Evolutionary conservation across 1,140 invertebrate species (phyloP).

Genomic region (Drosophila varians): DNA sequence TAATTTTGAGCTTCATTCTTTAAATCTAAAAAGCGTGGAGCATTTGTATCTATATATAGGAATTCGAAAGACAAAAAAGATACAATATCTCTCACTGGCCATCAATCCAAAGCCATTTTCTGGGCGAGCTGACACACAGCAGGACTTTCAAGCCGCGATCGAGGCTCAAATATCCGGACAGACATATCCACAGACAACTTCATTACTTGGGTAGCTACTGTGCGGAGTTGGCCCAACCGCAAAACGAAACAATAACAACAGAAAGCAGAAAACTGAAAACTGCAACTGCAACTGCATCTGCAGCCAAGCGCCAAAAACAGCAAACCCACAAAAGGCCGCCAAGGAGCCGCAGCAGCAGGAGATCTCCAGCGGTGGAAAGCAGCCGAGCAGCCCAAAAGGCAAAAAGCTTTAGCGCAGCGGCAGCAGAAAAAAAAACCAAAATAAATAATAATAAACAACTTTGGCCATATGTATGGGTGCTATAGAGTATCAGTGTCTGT

Average conservation of each 20-base stretch:
- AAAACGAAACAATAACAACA: constrained; percentile 52
- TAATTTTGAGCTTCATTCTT: constrained; percentile 31
- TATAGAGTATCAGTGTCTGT: constrained; percentile 12
- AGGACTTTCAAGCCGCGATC: constrained; percentile 22
- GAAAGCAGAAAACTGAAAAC: constrained; percentile 21
- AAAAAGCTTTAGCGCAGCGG: constrained; percentile 30
- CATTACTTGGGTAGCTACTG: constrained; percentile 74
- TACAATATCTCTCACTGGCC: constrained; percentile 8
- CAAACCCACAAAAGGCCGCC: constrained; percentile 20
- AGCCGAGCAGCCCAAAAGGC: constrained; percentile 38
- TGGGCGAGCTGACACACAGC: constrained; percentile 21
- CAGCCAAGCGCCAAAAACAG: constrained; percentile 56
- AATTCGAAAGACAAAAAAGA: background rate
- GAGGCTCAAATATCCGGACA: constrained; percentile 21
- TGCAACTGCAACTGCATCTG: constrained; percentile 40
- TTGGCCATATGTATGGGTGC: background rate
- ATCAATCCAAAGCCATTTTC: constrained; percentile 29
- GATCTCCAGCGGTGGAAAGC: constrained; percentile 35
- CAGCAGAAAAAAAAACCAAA: constrained; percentile 18
- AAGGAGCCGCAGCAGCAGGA: constrained; percentile 36
- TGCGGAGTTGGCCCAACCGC: constrained; percentile 56
- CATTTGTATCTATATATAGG: constrained; percentile 8
- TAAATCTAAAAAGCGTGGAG: constrained; percentile 20
- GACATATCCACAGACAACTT: constrained; percentile 70
- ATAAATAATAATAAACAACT: constrained; percentile 35